Evolutionary conservation across 2,113 vertebrate genomes (phyloP), one percentile per base, ranked within the genome.

Genomic region (Oxygymnocypris stewartii): DNA sequence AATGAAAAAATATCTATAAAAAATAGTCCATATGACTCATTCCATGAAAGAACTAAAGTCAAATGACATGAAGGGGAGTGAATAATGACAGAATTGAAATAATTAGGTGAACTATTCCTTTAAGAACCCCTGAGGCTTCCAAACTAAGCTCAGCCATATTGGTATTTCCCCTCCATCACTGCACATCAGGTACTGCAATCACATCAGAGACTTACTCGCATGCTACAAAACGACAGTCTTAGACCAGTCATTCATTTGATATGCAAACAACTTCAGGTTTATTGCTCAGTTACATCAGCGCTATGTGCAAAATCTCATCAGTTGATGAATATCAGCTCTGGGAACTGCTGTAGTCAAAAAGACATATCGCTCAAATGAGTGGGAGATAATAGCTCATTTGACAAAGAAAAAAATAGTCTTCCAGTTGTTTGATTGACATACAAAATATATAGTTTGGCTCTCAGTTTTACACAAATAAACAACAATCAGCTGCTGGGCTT

Each of bases 291-390:
- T n/a, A 61, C 54, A 61, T 79, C n/a, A 18, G 59, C 9, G 13
- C 37, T 63, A 9, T 6, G 14, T 28, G 79, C 37, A 4, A 81
- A 63, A 63, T 80, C 20, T 25, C 23, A 44, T 81, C n/a, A 63
- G 59, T 11, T 65, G 35, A 80, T 80, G 78, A 16, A 23, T 63
- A 16, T 28, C 31, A 79, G 51, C 77, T 79, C 57, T 63, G 54
- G 23, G 35, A 80, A 80, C 11, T 25, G 31, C 18, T 79, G 31
- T 16, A 35, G 3, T n/a, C 57, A 42, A 80, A 18, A 42, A 0
- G 51, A 79, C 2, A 59, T 18, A 54, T 79, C 4, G 0, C 18
- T 78, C 28, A 79, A 31, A 78, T 31, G 49, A 28, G 28, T 23
- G 77, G 49, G 49, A 79, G 51, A 79, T 11, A 35, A 79, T 59